A percentile compares a stretch with the other conserved stretches of the same genome.
Conservation (phyloP, 2,113 vertebrate genomes). For the Protobothrops flavoviridis region DNA sequence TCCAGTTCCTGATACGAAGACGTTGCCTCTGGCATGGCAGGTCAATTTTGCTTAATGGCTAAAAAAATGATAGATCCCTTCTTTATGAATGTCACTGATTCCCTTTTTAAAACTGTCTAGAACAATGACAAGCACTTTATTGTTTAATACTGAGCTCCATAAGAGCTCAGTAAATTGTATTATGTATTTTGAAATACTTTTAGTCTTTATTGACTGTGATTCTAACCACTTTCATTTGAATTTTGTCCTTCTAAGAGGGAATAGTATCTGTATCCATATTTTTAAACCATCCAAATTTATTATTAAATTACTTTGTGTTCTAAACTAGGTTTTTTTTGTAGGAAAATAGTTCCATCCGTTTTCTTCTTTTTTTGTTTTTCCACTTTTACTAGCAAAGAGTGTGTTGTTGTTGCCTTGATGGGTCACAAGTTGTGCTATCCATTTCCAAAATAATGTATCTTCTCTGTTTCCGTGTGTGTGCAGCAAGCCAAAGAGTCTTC, state of each 20-base stretch:
- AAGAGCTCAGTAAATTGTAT: neutral
- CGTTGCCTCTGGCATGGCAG: neutral
- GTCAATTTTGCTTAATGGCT: neutral
- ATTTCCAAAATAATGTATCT: conserved; percentile 30
- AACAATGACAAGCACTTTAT: neutral
- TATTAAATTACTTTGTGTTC: neutral
- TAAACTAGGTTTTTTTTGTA: neutral
- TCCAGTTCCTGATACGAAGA: neutral
- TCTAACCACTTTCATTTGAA: too few species aligned
- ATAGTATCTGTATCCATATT: neutral
- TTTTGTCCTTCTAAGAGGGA: neutral
- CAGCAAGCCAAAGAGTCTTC: conserved; percentile 83
- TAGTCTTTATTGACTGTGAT: neutral
- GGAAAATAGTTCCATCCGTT: neutral
- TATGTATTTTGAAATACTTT: neutral
- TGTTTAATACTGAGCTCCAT: neutral
- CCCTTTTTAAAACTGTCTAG: neutral
- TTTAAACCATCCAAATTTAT: neutral
- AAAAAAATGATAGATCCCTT: neutral
- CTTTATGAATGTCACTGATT: neutral
- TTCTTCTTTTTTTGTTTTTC: neutral
- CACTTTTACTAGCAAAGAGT: neutral
- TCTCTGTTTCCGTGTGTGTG: conserved; percentile 39
- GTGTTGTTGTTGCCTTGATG: neutral
- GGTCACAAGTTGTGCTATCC: neutral